Base-by-base conservation (phyloP, 1,140 invertebrate genomes). In the Mercenaria mercenaria region DNA sequence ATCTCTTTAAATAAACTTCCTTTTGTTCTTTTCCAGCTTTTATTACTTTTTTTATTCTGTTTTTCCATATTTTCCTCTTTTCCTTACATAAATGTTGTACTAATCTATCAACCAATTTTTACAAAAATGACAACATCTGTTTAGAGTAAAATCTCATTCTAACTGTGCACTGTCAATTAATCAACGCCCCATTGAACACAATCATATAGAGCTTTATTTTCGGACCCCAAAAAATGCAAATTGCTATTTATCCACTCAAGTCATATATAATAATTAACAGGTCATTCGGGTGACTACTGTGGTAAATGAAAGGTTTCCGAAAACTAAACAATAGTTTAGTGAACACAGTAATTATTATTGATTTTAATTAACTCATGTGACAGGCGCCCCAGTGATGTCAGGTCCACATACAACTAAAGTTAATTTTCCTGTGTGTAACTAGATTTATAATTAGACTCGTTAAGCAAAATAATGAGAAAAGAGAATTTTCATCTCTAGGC, bases 291-390 rank as follows among this genome's bases (percentile, higher is more conserved):
- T 69, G 34, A 41, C 59, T 81, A 88, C 79, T 39, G n/a, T 26
- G 32, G 37, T 79, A 79, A 88, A 80, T 88, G 23, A 80, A 18
- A 13, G 76, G 76, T 79, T 79, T 88, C 34, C n/a, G 23, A 72
- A 61, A 11, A 6, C 59, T 76, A 88, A 81, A 88, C 86, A 88
- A 88, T 80, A 81, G 76, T 61, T 52, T 23, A 23, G 26, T 69
- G 61, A 88, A 81, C 77, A 88, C 47, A 23, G 34, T 81, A 88
- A 88, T 88, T 37, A 88, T 88, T 88, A 88, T 80, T 72, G 86
- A 88, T 81, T 88, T 79, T 81, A 88, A 88, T 80, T 80, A 88
- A 72, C 52, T 39, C 15, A 20, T 52, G 50, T 88, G 86, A 88
- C 86, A 88, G 77, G 77, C 86, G 64, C 72, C 83, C 34, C 13